A percentile compares a stretch with the other conserved stretches of the same genome.
phyloP scores from a whole-genome alignment of 2,797 vertebrate species.

The Meda fulgida region DNA sequence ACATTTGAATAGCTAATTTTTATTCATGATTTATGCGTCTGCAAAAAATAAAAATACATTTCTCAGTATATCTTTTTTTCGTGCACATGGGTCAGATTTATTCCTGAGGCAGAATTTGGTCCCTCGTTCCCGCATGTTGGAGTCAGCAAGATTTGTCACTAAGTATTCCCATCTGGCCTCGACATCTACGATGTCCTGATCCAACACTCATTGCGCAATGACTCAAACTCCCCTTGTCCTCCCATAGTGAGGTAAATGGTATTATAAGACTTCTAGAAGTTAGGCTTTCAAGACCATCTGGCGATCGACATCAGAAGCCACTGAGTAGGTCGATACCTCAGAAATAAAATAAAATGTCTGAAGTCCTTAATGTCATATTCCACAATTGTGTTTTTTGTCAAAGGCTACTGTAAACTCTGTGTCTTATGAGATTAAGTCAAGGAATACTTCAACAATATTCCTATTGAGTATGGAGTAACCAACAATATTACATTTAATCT shows the following conservation, averaged over 20 bases:
- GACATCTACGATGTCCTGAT: conserved; percentile 15
- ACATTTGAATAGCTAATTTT: neutral
- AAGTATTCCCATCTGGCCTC: conserved; percentile 42
- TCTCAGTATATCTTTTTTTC: neutral
- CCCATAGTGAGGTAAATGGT: neutral
- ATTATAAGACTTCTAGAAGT: conserved; percentile 15
- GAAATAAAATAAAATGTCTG: neutral
- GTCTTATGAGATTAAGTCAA: neutral
- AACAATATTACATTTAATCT: neutral
- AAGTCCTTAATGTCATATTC: neutral
- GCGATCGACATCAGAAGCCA: neutral
- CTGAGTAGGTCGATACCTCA: neutral
- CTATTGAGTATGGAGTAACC: neutral
- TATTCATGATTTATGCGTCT: neutral
- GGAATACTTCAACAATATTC: neutral
- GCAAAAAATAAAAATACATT: neutral
- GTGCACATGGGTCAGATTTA: conserved; percentile 14
- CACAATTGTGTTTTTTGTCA: neutral
- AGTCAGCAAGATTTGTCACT: conserved; percentile 42
- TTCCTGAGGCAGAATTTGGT: conserved; percentile 22
- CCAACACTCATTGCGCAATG: conserved; percentile 41
- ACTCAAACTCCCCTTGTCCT: conserved; percentile 23
- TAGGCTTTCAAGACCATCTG: conserved; percentile 1
- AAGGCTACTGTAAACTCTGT: neutral
- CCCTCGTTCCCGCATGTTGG: conserved; percentile 23